Evolutionary conservation across 2,797 vertebrate genomes (phyloP).

Genomic region (Sebastes nivosus): DNA sequence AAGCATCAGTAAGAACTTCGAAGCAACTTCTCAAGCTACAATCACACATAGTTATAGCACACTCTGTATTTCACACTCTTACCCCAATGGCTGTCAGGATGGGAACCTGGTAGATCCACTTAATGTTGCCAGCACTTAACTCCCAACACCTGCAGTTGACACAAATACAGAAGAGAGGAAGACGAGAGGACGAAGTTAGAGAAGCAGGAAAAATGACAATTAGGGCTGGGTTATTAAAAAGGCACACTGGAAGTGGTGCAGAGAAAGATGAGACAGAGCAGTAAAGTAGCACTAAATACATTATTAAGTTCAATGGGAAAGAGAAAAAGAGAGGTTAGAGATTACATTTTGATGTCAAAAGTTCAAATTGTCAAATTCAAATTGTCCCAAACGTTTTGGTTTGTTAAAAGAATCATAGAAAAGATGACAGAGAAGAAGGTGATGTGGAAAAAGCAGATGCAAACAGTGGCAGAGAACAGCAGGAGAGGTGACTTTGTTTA

Average conservation of each 20-base stretch:
- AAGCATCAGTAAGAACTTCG: not conserved
- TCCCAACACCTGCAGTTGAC: conserved; percentile 90
- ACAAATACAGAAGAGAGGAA: not conserved
- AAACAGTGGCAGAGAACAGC: not conserved
- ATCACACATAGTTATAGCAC: not conserved
- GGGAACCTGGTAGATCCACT: conserved; percentile 92
- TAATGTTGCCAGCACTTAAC: conserved; percentile 88
- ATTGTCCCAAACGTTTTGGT: not conserved
- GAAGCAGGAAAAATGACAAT: not conserved
- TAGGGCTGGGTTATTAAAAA: not conserved
- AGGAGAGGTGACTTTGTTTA: not conserved
- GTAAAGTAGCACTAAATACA: not conserved
- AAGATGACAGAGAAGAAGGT: not conserved
- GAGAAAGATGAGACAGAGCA: not conserved
- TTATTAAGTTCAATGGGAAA: not conserved
- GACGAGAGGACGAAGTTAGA: not conserved
- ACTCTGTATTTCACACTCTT: conserved; percentile 55
- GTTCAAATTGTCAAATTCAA: not conserved
- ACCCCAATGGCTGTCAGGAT: conserved; percentile 90
- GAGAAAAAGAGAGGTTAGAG: not conserved
- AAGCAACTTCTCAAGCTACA: not conserved
- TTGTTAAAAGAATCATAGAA: not conserved
- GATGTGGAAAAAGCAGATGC: not conserved
- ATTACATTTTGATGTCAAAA: not conserved
- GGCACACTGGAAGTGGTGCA: not conserved